A percentile compares a stretch with the other conserved stretches of the same genome.
Conservation (phyloP, 2,113 vertebrate genomes). For the Megaleporinus macrocephalus region DNA sequence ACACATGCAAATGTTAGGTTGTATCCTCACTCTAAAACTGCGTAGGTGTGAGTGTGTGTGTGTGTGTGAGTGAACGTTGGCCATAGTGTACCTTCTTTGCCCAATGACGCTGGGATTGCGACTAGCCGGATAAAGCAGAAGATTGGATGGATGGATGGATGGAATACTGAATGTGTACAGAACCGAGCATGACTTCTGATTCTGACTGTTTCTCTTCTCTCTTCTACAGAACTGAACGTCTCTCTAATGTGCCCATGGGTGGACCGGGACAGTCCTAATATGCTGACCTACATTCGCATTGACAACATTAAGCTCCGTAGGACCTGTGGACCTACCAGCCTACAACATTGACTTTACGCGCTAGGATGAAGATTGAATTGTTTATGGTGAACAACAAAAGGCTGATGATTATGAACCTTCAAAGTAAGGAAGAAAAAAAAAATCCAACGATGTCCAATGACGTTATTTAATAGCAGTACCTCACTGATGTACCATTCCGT, state of each 20-base stretch:
- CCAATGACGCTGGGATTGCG: too few relatives aligned
- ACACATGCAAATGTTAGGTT: too few relatives aligned
- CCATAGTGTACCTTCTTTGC: too few relatives aligned
- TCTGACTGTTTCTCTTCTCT: background rate
- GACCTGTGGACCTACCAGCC: conserved; percentile 76
- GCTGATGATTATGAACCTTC: background rate
- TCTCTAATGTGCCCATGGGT: conserved; percentile 82
- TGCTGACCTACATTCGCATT: conserved; percentile 81
- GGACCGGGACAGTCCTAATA: conserved; percentile 69
- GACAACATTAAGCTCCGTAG: conserved; percentile 82
- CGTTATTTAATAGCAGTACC: background rate
- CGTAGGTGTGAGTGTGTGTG: too few relatives aligned
- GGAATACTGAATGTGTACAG: background rate
- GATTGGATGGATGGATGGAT: too few relatives aligned
- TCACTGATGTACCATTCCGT: background rate
- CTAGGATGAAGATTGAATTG: conserved; percentile 79
- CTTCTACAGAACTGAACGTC: conserved; percentile 81
- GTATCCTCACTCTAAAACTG: too few relatives aligned
- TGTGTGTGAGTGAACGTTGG: too few relatives aligned
- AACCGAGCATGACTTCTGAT: background rate
- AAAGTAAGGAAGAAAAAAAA: background rate
- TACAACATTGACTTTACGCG: conserved; percentile 77
- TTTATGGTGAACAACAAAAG: conserved; percentile 81
- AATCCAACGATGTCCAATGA: background rate
- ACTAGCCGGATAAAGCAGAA: too few relatives aligned